These are phyloP conservation scores for Apoderus coryli DNA, from an alignment of 2,888 invertebrate species.

Conservation along the genomic window DNA sequence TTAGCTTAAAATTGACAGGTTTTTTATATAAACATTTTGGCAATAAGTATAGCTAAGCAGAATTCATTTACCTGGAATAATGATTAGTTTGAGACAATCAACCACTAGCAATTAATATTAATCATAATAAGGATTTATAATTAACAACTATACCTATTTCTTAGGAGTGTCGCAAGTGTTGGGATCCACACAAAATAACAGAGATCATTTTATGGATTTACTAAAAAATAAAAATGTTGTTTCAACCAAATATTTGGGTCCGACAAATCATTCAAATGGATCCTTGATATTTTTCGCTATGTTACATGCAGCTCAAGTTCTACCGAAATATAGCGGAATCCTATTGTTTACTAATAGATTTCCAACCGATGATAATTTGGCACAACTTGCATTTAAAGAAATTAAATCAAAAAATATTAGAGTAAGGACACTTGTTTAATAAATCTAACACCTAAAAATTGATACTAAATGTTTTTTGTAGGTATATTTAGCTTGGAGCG, in stretches of 20 bases:
- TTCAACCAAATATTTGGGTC: constrained; percentile 15
- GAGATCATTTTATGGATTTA: constrained; percentile 14
- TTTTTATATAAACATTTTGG: too few species aligned
- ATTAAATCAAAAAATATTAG: constrained; percentile 34
- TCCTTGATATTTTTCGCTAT: constrained; percentile 45
- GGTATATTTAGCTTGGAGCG: constrained; percentile 37
- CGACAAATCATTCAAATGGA: constrained; percentile 24
- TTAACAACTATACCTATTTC: too few species aligned
- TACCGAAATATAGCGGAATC: constrained; percentile 48
- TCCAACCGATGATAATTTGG: constrained; percentile 37
- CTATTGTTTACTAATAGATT: constrained; percentile 44
- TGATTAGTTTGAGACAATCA: too few species aligned
- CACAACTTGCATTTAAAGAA: constrained; percentile 33
- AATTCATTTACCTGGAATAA: too few species aligned
- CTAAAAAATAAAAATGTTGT: constrained; percentile 10
- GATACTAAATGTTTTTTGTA: constrained; percentile 21
- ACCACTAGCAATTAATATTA: too few species aligned
- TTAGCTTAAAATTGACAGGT: too few species aligned
- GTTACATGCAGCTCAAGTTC: constrained; percentile 41
- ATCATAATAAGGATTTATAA: too few species aligned
- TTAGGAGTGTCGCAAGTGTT: constrained; percentile 22
- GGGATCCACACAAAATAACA: constrained; percentile 18
- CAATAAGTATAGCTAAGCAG: too few species aligned
- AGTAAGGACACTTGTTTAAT: too few species aligned
- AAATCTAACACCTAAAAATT: too few species aligned